Base-by-base conservation (phyloP, 2,113 vertebrate genomes). In the Actenoides hombroni region DNA sequence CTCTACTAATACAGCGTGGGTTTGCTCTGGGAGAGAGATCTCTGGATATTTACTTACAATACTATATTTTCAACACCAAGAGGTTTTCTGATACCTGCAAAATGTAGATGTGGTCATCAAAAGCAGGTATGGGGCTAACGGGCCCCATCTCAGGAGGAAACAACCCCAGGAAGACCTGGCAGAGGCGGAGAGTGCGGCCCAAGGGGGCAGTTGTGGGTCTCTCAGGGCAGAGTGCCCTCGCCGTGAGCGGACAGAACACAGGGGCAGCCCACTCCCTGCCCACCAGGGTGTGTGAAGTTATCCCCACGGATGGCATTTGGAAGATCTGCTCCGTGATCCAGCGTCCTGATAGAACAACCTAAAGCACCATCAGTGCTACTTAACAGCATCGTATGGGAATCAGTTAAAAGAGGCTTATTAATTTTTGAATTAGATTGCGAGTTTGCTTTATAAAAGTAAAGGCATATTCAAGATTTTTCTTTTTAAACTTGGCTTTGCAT, bases 151-250 rank as follows among this genome's bases (percentile, higher is more conserved):
- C 17, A 49, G 56, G 46, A 64, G 39, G 59, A 53, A 67, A 71
- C 0, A 0, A 25, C 10, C 19, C 8, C 51, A 48, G 15, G n/a
- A 51, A 42, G 4, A 4, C 0, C 1, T 10, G 14, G 19, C 54
- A 39, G 77, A 33, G 77, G 49, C 54, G 53, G 35, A 14, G 13
- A 28, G 51, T 6, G 23, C 20, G 48, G 48, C 24, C 10, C 48
- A 24, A 23, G 51, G 40, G 26, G 21, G 42, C 68, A 14, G 35
- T 8, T 6, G 54, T 11, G 26, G 44, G 23, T 17, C 64, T 54
- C 15, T 23, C 53, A 3, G 2, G 10, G 44, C 28, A 24, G 18
- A 0, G 1, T 14, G 31, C 6, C 0, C 49, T 65, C 37, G 60
- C 61, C 18, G 1, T 0, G 4, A 10, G 40, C 35, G 37, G 81